Base-by-base conservation (phyloP, 2,113 vertebrate species). In the Melanotaenia duboulayi region DNA sequence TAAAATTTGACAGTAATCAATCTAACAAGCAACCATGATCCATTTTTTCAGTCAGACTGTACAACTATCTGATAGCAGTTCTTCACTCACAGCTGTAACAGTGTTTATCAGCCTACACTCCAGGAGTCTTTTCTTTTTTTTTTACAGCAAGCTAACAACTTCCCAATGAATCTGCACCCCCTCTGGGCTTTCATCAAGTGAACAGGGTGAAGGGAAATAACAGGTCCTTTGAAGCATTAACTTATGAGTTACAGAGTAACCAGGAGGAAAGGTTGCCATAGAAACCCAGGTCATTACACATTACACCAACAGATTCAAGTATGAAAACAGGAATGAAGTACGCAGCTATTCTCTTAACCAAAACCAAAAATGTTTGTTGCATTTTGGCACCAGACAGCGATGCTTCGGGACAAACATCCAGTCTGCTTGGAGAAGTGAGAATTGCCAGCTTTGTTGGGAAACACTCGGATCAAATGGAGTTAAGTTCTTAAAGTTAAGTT, bases 211-310 rank as follows among this genome's bases (percentile, higher is more conserved):
- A 49, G 66, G 24, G 66, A 86, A 87, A 87, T 69, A 79, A 87
- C 70, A 63, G 62, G 68, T 65, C 72, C 87, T 87, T 76, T 87
- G 87, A 92, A 92, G 90, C 93, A 91, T 93, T 89, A 90, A 92
- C 81, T 90, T 89, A 40, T 61, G 72, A 90, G 90, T 92, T 91
- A 92, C 70, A 92, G 68, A 88, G 78, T 90, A 92, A 93, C 85
- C 91, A 90, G 84, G 80, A 69, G 90, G 92, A 91, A 90, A 65
- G 60, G 92, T 93, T 93, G 44, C 88, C 86, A 94, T 91, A 85
- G 93, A 89, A 94, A 95, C 93, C 35, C 16, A 54, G 79, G 87
- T 92, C 84, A 86, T 91, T 90, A 76, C 51, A 72, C 84, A 86
- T 91, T 90, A 76, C 51, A 72, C 82, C 74, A 84, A 88, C 61